Conservation (phyloP, 2,888 invertebrate species). For the Drosophila anomelani region DNA sequence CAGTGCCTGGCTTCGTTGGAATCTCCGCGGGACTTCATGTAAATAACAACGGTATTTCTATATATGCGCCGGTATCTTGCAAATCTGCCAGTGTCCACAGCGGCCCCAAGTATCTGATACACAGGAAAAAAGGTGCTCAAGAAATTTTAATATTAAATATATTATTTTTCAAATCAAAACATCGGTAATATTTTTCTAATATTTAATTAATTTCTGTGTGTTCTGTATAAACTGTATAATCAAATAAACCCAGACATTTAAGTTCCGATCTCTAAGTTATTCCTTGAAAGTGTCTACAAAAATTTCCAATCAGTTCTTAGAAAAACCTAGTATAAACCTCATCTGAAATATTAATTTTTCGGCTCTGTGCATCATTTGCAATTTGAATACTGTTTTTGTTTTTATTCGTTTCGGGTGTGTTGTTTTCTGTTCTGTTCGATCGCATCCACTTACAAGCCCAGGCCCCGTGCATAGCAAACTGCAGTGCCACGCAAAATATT, state of each 20-base stretch:
- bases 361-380: slow-evolving; percentile 27
- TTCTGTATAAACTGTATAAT: neutral
- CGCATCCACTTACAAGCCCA: slow-evolving; percentile 61
- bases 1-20: slow-evolving; percentile 17
- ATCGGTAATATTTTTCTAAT: neutral
- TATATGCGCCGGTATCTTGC: slow-evolving; percentile 18
- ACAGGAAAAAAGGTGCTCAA: neutral
- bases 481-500: slow-evolving; percentile 63
- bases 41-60: slow-evolving; percentile 37
- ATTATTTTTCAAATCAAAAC: neutral
- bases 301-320: no score
- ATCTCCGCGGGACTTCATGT: slow-evolving; percentile 20
- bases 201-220: neutral
- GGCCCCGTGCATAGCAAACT: slow-evolving; percentile 50
- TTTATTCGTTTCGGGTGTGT: slow-evolving; percentile 19
- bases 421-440: slow-evolving; percentile 32
- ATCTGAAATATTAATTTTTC: slow-evolving; percentile 3
- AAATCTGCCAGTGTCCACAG: slow-evolving; percentile 3
- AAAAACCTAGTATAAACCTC: neutral
- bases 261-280: slow-evolving; percentile 1
- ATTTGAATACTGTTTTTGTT: slow-evolving; percentile 28
- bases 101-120: neutral
- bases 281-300: neutral
- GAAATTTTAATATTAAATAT: neutral
- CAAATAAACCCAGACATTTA: neutral